Evolutionary conservation across 2,797 vertebrate genomes (phyloP), one percentile per base, ranked within the genome.

Genomic region (Streptopelia turtur): DNA sequence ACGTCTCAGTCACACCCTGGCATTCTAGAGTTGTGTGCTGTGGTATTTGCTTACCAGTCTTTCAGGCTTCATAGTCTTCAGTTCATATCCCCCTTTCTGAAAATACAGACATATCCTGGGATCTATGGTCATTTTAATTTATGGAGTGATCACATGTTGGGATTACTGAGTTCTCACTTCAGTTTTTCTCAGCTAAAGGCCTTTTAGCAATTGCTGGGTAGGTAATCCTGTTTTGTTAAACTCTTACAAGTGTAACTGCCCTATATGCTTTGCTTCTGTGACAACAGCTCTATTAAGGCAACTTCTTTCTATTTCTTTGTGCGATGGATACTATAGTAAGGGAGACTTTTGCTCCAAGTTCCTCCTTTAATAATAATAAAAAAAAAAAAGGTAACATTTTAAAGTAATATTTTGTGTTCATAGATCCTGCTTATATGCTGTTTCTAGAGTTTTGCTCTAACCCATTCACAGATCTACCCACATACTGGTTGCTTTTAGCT

Each of bases 391-490:
- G 13, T 39, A 39, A 39, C 14, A 39, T 39, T 39, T 39, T 39
- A 39, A 22, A 1, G 1, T 56, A 30, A 14, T 25, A 1, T 9
- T 61, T 8, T 35, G 1, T 56, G n/a, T 72, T 39, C 30, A 20
- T 7, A 41, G 24, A 13, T 47, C 18, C 14, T 89, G 35, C 22
- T 66, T 41, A 5, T 4, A 6, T 24, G 16, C 21, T 37, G 12
- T 53, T 87, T 77, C 9, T n/a, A 83, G 71, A 15, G 49, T n/a
- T 94, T 70, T 74, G n/a, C n/a, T 88, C 39, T 74, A 47, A 57
- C 21, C 2, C 2, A 27, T 39, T 61, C 20, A 5, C 35, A 33
- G 37, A 1, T 63, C 55, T 56, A 13, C 10, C 17, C 16, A 10
- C 3, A 16, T 25, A 30, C 16, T 49, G 31, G 4, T 31, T 74